Percentiles rank a stretch among this genome's conserved stretches.
phyloP scores from a whole-genome alignment of 2,113 vertebrate genomes.

The Pelecanus crispus region DNA sequence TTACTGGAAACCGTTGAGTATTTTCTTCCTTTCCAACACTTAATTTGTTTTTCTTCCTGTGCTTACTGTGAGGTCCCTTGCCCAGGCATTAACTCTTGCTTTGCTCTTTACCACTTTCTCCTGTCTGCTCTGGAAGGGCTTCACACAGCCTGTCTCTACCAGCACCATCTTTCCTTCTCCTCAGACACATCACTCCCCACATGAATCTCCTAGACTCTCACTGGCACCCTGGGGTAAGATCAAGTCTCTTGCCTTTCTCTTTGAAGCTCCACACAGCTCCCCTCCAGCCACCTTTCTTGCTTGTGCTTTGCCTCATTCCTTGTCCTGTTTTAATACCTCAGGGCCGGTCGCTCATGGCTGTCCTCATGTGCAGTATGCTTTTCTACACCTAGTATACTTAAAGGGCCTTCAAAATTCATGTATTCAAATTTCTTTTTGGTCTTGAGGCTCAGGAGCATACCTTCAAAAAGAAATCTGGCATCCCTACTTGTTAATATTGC shows the following conservation, averaged over 20 bases:
- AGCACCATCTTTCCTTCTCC: neutral
- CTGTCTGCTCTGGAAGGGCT: neutral
- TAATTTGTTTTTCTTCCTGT: slow-evolving; percentile 3
- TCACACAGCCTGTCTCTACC: neutral
- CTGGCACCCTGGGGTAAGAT: neutral
- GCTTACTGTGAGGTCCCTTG: neutral
- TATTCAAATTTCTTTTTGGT: neutral
- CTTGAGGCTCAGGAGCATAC: neutral
- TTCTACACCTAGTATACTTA: neutral
- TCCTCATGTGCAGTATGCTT: neutral
- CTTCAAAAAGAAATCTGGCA: neutral
- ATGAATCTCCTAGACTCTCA: neutral
- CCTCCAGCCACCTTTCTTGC: neutral
- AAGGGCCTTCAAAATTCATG: neutral
- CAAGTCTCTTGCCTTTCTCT: neutral
- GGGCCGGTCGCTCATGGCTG: neutral
- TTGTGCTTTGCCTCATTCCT: neutral
- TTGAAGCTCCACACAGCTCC: neutral
- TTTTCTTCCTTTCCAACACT: slow-evolving; percentile 29
- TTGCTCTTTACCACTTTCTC: neutral
- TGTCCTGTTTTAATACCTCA: neutral
- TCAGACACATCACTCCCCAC: neutral
- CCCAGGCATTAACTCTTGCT: neutral
- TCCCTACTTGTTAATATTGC: neutral
- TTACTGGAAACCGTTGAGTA: neutral